phyloP scores from a whole-genome alignment of 1,140 invertebrate genomes.

The Scaptodrosophila lebanonensis region DNA sequence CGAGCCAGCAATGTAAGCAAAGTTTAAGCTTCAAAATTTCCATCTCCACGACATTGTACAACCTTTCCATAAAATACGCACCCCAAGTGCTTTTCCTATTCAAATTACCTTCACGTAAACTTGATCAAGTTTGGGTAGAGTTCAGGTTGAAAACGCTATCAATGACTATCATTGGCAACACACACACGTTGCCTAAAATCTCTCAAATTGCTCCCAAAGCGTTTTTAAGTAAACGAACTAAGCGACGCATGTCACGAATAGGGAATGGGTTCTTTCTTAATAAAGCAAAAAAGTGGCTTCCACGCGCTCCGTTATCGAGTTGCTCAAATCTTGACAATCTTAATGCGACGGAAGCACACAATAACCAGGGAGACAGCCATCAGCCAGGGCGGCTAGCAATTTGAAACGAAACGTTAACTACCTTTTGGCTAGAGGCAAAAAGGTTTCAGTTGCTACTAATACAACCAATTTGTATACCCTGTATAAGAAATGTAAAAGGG shows the following conservation, averaged over 20 bases:
- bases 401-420: slow-evolving; percentile 53
- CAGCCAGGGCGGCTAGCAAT: slow-evolving; percentile 17
- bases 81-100: slow-evolving; percentile 34
- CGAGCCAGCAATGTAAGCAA: no score
- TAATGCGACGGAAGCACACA: slow-evolving; percentile 51
- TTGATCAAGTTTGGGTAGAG: not conserved
- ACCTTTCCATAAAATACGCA: slow-evolving; percentile 37
- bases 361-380: not conserved
- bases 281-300: slow-evolving; percentile 19
- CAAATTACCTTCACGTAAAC: slow-evolving; percentile 48
- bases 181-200: slow-evolving; percentile 46
- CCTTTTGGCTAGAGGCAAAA: no score
- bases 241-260: slow-evolving; percentile 30
- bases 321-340: slow-evolving; percentile 65
- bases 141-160: no score
- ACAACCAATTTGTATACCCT: no score
- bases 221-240: slow-evolving; percentile 46
- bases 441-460: no score
- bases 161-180: no score
- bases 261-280: not conserved
- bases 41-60: slow-evolving; percentile 38
- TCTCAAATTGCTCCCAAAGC: slow-evolving; percentile 65
- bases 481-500: no score
- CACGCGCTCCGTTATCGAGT: slow-evolving; percentile 31
- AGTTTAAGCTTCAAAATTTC: no score